phyloP scores from a whole-genome alignment of 2,888 invertebrate genomes.

The Seira musarum region DNA sequence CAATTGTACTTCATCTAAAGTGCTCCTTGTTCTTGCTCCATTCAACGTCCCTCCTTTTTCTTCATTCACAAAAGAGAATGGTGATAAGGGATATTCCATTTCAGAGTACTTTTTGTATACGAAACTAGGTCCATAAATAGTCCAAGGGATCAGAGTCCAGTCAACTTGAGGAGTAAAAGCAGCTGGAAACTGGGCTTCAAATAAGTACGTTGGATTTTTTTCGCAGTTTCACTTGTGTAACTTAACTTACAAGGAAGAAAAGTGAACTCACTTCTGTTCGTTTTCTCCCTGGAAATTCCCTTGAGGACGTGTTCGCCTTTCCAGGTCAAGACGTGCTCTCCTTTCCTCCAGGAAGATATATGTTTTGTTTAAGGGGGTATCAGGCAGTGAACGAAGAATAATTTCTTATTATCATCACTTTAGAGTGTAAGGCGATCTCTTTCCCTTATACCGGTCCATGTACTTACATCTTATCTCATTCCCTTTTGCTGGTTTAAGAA shows the following conservation, averaged over 20 bases:
- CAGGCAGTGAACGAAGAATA: constrained; percentile 9
- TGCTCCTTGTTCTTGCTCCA: too few relatives aligned
- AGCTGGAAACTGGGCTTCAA: constrained; percentile 21
- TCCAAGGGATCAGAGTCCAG: constrained; percentile 1
- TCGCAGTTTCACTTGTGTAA: neutral
- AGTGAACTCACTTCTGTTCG: constrained; percentile 19
- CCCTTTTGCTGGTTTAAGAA: neutral
- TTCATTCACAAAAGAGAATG: neutral
- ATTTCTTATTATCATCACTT: constrained; percentile 14
- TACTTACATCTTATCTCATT: neutral
- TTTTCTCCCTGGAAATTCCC: constrained; percentile 35
- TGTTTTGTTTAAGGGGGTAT: constrained; percentile 16
- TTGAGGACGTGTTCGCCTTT: constrained; percentile 50
- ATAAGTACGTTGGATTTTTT: neutral
- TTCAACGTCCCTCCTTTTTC: too few relatives aligned
- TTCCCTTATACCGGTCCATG: neutral
- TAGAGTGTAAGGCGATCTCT: neutral
- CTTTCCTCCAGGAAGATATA: constrained; percentile 28
- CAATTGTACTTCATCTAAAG: too few relatives aligned
- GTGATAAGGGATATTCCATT: constrained; percentile 7
- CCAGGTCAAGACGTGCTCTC: constrained; percentile 52
- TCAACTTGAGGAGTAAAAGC: constrained; percentile 14
- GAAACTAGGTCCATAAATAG: constrained; percentile 13
- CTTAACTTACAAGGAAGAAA: neutral
- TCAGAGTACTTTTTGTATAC: neutral